Conservation (phyloP, 1,140 invertebrate species). For the Coboldia fuscipes region DNA sequence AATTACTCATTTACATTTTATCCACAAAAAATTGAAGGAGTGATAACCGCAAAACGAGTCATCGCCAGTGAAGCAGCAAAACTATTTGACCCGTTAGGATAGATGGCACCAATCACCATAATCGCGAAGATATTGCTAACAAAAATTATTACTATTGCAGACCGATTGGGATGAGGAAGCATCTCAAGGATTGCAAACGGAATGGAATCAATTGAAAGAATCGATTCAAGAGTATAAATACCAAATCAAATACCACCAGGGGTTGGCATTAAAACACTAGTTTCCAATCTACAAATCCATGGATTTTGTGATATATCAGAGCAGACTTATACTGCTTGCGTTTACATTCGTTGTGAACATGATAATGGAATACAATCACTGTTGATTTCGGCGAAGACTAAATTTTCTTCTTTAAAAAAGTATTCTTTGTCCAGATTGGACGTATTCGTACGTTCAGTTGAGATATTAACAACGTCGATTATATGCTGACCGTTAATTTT, state of each 20-base stretch:
- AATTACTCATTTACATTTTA: not conserved
- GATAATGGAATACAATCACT: slow-evolving; percentile 4
- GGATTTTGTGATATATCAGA: slow-evolving; percentile 14
- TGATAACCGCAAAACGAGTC: slow-evolving; percentile 12
- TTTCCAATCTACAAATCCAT: slow-evolving; percentile 8
- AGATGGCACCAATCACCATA: slow-evolving; percentile 10
- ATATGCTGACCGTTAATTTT: too few species aligned
- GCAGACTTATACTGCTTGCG: slow-evolving; percentile 7
- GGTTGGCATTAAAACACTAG: slow-evolving; percentile 1
- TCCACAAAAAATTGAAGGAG: not conserved
- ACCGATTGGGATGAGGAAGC: slow-evolving; percentile 12
- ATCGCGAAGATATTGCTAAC: slow-evolving; percentile 13
- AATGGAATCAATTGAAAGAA: slow-evolving; percentile 8
- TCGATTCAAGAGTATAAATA: slow-evolving; percentile 8
- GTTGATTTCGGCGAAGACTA: slow-evolving; percentile 16
- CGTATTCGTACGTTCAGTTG: too few species aligned
- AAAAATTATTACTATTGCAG: slow-evolving; percentile 12
- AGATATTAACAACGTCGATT: too few species aligned
- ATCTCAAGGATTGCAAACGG: slow-evolving; percentile 5
- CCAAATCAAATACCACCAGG: slow-evolving; percentile 9
- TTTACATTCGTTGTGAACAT: slow-evolving; percentile 11
- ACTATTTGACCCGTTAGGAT: slow-evolving; percentile 21
- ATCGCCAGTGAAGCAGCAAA: slow-evolving; percentile 13
- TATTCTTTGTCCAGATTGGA: slow-evolving; percentile 25
- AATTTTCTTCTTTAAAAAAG: slow-evolving; percentile 22